Evolutionary conservation across 30 jellyfish, hydroid and myxozoan genomes (phyloP).

Genomic region (Rhopilema esculentum): DNA sequence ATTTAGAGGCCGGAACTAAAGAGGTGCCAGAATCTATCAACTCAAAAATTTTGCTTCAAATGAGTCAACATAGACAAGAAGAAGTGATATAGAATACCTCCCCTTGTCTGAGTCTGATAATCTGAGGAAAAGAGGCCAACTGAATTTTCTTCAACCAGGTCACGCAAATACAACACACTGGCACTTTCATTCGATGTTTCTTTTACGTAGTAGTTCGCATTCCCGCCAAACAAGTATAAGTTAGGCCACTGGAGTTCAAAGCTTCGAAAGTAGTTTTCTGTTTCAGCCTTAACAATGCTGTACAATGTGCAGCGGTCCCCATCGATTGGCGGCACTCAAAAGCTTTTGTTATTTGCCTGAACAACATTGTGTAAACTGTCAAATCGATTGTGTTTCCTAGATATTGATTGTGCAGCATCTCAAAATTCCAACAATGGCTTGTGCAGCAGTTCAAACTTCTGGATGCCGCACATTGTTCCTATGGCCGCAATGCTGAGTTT

Average conservation of each 20-base stretch:
- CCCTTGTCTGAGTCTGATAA: too few relatives aligned
- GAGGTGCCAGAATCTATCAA: too few relatives aligned
- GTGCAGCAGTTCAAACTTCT: not conserved
- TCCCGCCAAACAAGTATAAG: not conserved
- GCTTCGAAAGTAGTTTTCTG: not conserved
- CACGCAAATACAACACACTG: too few relatives aligned
- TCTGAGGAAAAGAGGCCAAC: too few relatives aligned
- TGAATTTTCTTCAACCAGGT: too few relatives aligned
- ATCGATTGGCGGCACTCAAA: not conserved
- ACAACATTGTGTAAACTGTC: not conserved
- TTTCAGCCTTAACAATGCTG: not conserved
- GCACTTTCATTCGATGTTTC: not conserved
- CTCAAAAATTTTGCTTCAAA: too few relatives aligned
- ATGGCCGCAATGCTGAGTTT: not conserved
- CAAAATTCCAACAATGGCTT: not conserved
- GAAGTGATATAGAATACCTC: too few relatives aligned
- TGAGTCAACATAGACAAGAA: too few relatives aligned
- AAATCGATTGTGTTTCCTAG: not conserved
- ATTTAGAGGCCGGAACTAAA: too few relatives aligned
- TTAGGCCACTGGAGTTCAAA: not conserved
- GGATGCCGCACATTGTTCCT: not conserved
- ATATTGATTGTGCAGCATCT: not conserved
- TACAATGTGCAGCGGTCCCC: not conserved
- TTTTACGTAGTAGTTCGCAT: not conserved
- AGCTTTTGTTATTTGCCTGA: not conserved